A percentile compares a stretch with the other conserved stretches of the same genome.
These are phyloP conservation scores for Enteromius thamalakanensis DNA, from an alignment of 2,797 vertebrate genomes.

Conservation along the genomic window DNA sequence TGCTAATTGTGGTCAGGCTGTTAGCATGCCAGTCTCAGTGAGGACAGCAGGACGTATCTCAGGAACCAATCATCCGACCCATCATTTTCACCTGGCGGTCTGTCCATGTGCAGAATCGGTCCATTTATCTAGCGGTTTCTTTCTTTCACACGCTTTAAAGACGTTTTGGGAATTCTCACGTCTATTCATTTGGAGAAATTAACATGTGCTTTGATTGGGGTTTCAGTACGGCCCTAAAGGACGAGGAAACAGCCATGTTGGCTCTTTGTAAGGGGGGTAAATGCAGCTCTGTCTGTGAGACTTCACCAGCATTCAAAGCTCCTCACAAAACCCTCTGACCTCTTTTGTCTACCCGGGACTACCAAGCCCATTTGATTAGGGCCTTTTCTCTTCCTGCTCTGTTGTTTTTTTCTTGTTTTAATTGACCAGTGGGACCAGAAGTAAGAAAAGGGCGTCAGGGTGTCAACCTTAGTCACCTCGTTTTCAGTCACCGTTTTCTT, in stretches of 20 bases:
- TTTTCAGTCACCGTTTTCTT: conserved; percentile 52
- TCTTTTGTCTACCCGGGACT: conserved; percentile 68
- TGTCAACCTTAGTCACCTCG: conserved; percentile 45
- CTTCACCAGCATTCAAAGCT: conserved; percentile 72
- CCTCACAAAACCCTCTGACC: conserved; percentile 77
- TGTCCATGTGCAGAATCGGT: not conserved
- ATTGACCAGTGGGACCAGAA: conserved; percentile 53
- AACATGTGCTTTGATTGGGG: conserved; percentile 78
- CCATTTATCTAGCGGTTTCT: conserved; percentile 72
- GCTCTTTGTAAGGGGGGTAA: conserved; percentile 78
- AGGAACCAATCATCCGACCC: conserved; percentile 15
- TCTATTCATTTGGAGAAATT: conserved; percentile 75
- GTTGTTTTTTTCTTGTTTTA: conserved; percentile 57
- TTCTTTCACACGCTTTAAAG: conserved; percentile 78
- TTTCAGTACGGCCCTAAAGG: conserved; percentile 75
- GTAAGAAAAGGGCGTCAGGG: conserved; percentile 41
- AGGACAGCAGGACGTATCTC: conserved; percentile 8
- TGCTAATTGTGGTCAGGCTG: not conserved
- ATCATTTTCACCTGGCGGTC: conserved; percentile 34
- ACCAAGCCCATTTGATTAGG: conserved; percentile 68
- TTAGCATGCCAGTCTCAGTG: conserved; percentile 5
- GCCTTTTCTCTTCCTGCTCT: conserved; percentile 56
- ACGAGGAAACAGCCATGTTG: conserved; percentile 77
- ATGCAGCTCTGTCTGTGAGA: conserved; percentile 75
- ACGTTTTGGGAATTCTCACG: conserved; percentile 69